Conservation (phyloP, 2,797 vertebrate genomes). For the Poeciliopsis infans region DNA sequence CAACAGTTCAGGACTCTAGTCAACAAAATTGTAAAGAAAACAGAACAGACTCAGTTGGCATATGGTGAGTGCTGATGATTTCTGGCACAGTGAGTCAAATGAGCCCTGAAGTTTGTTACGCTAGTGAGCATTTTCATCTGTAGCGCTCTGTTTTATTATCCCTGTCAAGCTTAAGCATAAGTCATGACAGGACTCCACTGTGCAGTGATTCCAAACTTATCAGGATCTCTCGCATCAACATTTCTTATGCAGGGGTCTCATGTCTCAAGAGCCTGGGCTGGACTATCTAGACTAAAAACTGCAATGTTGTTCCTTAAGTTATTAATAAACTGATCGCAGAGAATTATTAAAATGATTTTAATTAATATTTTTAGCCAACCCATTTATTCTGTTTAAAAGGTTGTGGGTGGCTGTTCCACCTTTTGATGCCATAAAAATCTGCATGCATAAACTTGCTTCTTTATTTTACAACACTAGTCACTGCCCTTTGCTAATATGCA, state of each 20-base stretch:
- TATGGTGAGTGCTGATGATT: not conserved
- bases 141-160: not conserved
- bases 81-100: not conserved
- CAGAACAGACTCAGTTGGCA: not conserved
- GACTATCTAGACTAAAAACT: not conserved
- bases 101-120: not conserved
- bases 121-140: not conserved
- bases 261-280: not conserved
- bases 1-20: not conserved
- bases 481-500: not conserved
- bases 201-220: not conserved
- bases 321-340: not conserved
- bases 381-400: not conserved
- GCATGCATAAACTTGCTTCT: not conserved
- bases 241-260: not conserved
- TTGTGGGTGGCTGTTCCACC: not conserved
- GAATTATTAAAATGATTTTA: not conserved
- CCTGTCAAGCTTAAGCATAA: not conserved
- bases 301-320: not conserved
- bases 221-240: not conserved
- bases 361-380: not conserved
- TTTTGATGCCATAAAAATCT: not conserved
- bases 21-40: not conserved
- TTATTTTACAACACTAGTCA: not conserved
- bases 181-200: not conserved